phyloP scores from a whole-genome alignment of 2,797 vertebrate species.

The Fistularia commersonii region DNA sequence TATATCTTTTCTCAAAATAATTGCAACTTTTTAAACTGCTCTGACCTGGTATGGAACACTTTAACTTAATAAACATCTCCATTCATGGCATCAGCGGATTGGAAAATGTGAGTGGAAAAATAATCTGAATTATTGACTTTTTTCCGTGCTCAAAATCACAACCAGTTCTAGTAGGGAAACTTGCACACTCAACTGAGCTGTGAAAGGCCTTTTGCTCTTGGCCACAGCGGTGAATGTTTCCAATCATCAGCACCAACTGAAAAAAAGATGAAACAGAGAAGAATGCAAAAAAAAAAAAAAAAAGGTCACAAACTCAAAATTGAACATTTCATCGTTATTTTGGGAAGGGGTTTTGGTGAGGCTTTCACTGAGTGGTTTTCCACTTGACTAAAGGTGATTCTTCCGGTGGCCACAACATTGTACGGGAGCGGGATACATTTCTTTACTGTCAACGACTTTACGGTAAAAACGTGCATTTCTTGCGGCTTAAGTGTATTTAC shows the following conservation, averaged over 20 bases:
- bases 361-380: conserved; percentile 41
- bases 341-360: conserved; percentile 16
- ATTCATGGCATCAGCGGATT: conserved; percentile 53
- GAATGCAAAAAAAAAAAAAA: conserved; percentile 11
- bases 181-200: conserved; percentile 42
- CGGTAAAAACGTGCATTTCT: conserved; percentile 2
- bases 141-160: conserved; percentile 58
- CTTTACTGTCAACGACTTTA: conserved; percentile 3
- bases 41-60: conserved; percentile 52
- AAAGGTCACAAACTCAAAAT: conserved; percentile 20
- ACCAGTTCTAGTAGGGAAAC: conserved; percentile 52
- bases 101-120: conserved; percentile 62
- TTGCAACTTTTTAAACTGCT: conserved; percentile 43
- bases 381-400: conserved; percentile 34
- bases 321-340: conserved; percentile 35
- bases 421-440: conserved; percentile 12
- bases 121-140: conserved; percentile 60
- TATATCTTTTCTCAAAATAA: conserved; percentile 16
- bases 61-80: conserved; percentile 54
- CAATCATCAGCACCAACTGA: conserved; percentile 37
- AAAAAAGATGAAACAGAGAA: conserved; percentile 18
- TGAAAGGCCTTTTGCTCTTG: conserved; percentile 50
- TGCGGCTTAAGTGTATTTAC: neutral
- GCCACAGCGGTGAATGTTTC: conserved; percentile 38
- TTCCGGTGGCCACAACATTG: conserved; percentile 3